Base-by-base conservation (phyloP, 2,797 vertebrate species). In the Myotis pilosus region DNA sequence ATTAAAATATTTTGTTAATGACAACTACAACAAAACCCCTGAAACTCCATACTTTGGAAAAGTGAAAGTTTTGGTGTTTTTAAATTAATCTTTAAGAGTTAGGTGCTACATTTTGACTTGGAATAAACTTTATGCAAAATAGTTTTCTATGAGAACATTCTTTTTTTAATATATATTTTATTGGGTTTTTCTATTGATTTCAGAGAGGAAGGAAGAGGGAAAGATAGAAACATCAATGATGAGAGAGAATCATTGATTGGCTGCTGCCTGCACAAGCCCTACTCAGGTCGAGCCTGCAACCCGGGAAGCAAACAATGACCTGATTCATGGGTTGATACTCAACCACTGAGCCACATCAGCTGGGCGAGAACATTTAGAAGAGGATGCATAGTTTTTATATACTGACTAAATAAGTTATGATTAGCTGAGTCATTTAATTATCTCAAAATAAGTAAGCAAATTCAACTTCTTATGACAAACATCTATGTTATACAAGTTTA, bases 401-500 rank as follows among this genome's bases (percentile, higher is more conserved):
- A 72, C 5, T 72, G 17, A 78, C 11, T 60, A 1, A 17, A 62
- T 53, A 36, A n/a, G 11, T 92, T 60, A 87, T 76, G 30, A 84
- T 80, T 80, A 92, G 5, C 25, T 85, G 15, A 84, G 15, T 47
- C 25, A 44, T 1, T 80, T 74, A 91, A 87, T 79, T 79, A 76
- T 41, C 41, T 85, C 8, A 71, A 53, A 22, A 53, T 33, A 95
- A 95, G 9, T 66, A 57, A 87, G 12, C 19, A 92, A 92, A 91
- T 91, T 47, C 23, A 91, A 62, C 3, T 95, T 89, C 69, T 94
- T 23, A 55, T 62, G 41, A 69, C n/a, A 71, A 87, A 62, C 22
- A 66, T 80, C 3, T 6, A 25, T 88, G 15, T 25, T 80, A 83
- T 44, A 55, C 4, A 78, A 93, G 28, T 25, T 38, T 83, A 91